Evolutionary conservation across 2,888 invertebrate species (phyloP).

Genomic region (Caenorhabditis imperialis): DNA sequence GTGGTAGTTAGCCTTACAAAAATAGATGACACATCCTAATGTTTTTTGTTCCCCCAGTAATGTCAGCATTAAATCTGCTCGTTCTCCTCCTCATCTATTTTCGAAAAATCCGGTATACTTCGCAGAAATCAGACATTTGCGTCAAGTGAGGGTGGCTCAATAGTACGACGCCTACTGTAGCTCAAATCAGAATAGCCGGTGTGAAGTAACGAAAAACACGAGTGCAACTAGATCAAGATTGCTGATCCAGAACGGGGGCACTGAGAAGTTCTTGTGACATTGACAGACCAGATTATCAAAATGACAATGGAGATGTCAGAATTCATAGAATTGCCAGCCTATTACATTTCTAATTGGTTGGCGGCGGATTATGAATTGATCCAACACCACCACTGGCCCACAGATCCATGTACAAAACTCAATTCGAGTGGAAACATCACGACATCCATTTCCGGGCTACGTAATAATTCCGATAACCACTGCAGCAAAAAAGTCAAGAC

Average conservation of each 20-base stretch:
- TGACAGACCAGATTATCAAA: conserved; percentile 7
- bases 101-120: neutral
- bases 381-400: conserved; percentile 4
- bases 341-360: conserved; percentile 11
- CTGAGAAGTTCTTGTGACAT: neutral
- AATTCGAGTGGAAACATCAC: conserved; percentile 37
- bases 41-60: too few species aligned
- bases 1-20: too few species aligned
- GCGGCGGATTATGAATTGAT: conserved; percentile 12
- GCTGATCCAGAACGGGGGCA: too few species aligned
- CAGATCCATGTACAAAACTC: neutral
- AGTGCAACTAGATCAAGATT: conserved; percentile 37
- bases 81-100: neutral
- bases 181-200: neutral
- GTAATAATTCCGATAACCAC: too few species aligned
- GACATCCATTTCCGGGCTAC: too few species aligned
- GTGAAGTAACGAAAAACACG: conserved; percentile 25
- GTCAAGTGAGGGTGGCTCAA: neutral
- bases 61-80: too few species aligned
- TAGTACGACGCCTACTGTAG: conserved; percentile 16
- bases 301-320: conserved; percentile 23
- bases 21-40: too few species aligned
- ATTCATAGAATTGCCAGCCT: conserved; percentile 27
- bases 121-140: conserved; percentile 1
- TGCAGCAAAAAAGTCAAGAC: too few species aligned